A percentile compares a stretch with the other conserved stretches of the same genome.
These are phyloP conservation scores for Scolopax bukidnonensis DNA, from an alignment of 2,797 vertebrate species.

Conservation along the genomic window DNA sequence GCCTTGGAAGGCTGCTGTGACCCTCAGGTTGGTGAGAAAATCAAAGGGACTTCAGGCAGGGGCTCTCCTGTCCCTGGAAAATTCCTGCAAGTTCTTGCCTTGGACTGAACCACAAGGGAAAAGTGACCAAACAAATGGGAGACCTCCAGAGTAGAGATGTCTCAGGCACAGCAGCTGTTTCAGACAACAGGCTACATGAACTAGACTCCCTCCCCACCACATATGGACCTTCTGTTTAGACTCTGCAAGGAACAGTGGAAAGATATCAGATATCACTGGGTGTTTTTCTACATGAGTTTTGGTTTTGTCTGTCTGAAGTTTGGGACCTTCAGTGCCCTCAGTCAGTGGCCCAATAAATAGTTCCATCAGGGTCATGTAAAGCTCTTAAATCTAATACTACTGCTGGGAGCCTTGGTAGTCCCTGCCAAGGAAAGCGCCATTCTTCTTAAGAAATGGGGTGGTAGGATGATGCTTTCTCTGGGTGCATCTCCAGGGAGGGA, in stretches of 20 bases:
- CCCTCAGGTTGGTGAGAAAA: neutral
- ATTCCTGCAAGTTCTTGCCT: neutral
- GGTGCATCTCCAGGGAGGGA: neutral
- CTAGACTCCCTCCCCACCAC: neutral
- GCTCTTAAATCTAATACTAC: neutral
- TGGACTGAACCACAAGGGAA: neutral
- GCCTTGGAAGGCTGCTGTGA: neutral
- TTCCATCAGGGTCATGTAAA: neutral
- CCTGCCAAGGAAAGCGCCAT: neutral
- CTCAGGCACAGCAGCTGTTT: neutral
- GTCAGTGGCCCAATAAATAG: neutral
- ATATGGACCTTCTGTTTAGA: neutral
- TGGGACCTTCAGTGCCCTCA: neutral
- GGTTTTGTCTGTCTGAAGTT: neutral
- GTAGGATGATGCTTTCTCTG: neutral
- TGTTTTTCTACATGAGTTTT: neutral
- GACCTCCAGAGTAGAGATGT: neutral
- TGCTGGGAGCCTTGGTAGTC: neutral
- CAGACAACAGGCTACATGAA: neutral
- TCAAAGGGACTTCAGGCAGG: neutral
- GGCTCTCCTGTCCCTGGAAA: neutral
- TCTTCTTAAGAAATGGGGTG: neutral
- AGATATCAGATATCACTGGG: neutral
- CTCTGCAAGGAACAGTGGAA: neutral
- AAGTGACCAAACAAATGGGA: neutral